phyloP scores from a whole-genome alignment of 1,140 invertebrate genomes.

The Rhopalosiphum maidis region DNA sequence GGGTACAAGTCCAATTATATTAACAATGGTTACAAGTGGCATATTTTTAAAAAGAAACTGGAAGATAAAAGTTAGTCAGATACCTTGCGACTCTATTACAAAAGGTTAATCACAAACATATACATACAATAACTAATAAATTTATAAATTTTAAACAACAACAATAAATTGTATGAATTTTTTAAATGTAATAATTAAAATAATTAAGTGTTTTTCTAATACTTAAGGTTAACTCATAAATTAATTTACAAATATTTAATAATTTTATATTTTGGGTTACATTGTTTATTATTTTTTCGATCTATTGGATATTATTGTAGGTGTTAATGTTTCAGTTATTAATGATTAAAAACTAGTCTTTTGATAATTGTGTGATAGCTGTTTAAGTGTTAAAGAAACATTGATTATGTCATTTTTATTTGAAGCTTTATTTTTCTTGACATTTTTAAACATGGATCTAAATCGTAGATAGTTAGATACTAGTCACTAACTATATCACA shows the following conservation, averaged over 20 bases:
- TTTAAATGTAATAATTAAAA: neutral
- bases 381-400: no score
- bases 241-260: neutral
- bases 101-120: constrained; percentile 65
- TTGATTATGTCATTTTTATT: no score
- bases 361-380: no score
- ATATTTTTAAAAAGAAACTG: constrained; percentile 75
- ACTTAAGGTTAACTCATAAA: no score
- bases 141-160: no score
- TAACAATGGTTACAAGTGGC: constrained; percentile 81
- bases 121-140: neutral
- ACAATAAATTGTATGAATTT: neutral
- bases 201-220: no score
- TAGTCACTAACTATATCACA: no score
- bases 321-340: no score
- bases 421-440: no score
- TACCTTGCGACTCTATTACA: constrained; percentile 76
- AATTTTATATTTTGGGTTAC: neutral
- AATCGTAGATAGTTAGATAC: no score
- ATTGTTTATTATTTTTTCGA: neutral
- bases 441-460: no score
- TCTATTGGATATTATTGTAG: neutral
- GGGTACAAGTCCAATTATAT: constrained; percentile 75
- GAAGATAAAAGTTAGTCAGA: constrained; percentile 82
- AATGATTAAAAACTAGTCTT: no score